Base-by-base conservation (phyloP, 2,888 invertebrate genomes). In the Meliscaeva auricollis region DNA sequence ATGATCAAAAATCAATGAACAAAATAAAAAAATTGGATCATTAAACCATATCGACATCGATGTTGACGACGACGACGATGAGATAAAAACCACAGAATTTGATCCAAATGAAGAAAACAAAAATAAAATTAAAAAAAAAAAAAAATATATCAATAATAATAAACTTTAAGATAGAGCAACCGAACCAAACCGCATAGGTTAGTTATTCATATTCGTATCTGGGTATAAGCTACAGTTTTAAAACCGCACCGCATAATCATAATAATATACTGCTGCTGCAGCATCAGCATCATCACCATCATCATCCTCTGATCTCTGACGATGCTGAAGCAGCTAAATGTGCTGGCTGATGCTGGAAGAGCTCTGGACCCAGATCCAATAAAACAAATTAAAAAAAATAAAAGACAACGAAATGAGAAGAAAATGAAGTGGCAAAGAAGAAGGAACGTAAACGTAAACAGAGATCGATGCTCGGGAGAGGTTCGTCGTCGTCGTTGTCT, bases 381-480 rank as follows among this genome's bases (percentile, higher is more conserved):
- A 74, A 83, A 77, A 60, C 44, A 38, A 79, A 70, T 50, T 22
- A 44, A 15, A 64, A 54, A 56, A 38, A 48, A 77, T 54, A 73
- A 68, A 69, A 58, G 7, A 9, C 38, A 38, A 38, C 38, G 9
- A 38, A 26, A 68, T 38, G 44, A 72, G 62, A 76, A 66, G 72
- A 76, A 75, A 81, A 81, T 66, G 81, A 85, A 85, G 85, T 85
- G 85, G 81, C 85, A 77, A 64, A 76, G 85, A 81, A 81, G 85
- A 80, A 85, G 81, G 76, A 85, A 85, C 80, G n/a, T n/a, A 85
- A 85, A 69, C 38, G 85, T 85, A 85, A 85, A 85, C 85, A 85
- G 72, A 85, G 80, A 85, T 85, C 76, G 81, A 85, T 85, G 85
- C 76, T 69, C 35, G 50, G n/a, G 35, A 44, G 76, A 81, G 62